Conservation (phyloP, 1,140 invertebrate genomes). For the Caerostris extrusa region DNA sequence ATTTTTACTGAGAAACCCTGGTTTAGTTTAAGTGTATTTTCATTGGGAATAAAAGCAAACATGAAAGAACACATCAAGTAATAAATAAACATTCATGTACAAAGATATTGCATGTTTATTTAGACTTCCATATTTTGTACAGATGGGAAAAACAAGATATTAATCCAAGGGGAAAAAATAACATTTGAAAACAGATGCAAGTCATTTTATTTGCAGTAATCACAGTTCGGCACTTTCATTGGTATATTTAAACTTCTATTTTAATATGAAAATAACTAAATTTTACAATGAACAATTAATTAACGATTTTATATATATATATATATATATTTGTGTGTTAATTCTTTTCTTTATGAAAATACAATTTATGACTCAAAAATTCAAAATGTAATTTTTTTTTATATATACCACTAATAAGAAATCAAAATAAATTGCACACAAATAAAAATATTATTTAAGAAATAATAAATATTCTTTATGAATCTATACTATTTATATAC, state of each 20-base stretch:
- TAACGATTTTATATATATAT: too few species aligned
- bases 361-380: too few species aligned
- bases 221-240: not conserved
- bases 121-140: conserved; percentile 43
- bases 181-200: not conserved
- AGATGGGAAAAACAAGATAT: conserved; percentile 26
- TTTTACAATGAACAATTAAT: too few species aligned
- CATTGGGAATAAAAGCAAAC: too few species aligned
- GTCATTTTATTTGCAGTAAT: not conserved
- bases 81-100: conserved; percentile 17
- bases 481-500: not conserved
- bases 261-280: too few species aligned
- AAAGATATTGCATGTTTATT: conserved; percentile 59
- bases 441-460: not conserved
- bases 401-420: not conserved
- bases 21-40: too few species aligned
- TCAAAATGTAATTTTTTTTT: too few species aligned
- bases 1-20: too few species aligned
- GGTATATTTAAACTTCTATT: too few species aligned
- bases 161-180: not conserved
- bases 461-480: conserved; percentile 3
- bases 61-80: not conserved
- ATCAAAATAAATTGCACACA: conserved; percentile 10
- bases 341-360: too few species aligned
- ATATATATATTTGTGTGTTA: too few species aligned